These are phyloP conservation scores for Dasypogon diadema DNA, from an alignment of 2,888 invertebrate species.

Conservation along the genomic window DNA sequence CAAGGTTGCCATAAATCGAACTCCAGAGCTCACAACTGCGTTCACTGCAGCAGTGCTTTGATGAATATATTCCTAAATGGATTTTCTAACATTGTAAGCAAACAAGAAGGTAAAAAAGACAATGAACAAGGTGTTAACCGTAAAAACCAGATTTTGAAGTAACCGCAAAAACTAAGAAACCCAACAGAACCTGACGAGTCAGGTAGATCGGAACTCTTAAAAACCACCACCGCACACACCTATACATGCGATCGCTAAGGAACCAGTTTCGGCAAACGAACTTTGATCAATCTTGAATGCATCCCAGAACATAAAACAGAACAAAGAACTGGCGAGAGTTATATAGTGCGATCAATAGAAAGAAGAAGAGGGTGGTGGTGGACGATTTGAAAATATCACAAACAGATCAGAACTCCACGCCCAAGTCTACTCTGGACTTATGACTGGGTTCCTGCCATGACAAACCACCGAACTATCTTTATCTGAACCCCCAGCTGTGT, in stretches of 20 bases:
- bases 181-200: conserved; percentile 3
- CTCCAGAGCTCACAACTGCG: neutral
- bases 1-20: conserved; percentile 32
- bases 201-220: neutral
- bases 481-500: conserved; percentile 36
- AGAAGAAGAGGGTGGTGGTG: neutral
- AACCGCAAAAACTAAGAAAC: conserved; percentile 18
- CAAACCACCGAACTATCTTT: neutral
- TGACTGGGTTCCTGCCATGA: too few species aligned
- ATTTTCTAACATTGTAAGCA: conserved; percentile 11
- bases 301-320: neutral
- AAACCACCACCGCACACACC: neutral
- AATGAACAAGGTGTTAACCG: conserved; percentile 15
- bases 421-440: too few species aligned
- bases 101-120: neutral
- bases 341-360: neutral
- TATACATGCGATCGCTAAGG: neutral
- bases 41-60: conserved; percentile 8
- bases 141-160: conserved; percentile 22
- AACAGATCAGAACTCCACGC: too few species aligned
- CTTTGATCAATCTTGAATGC: conserved; percentile 43
- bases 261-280: conserved; percentile 39
- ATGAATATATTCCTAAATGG: conserved; percentile 28
- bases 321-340: neutral
- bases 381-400: conserved; percentile 4